Evolutionary conservation across 2,888 invertebrate genomes (phyloP), one percentile per base, ranked within the genome.

Genomic region (Drosophila pseudotalamancana): DNA sequence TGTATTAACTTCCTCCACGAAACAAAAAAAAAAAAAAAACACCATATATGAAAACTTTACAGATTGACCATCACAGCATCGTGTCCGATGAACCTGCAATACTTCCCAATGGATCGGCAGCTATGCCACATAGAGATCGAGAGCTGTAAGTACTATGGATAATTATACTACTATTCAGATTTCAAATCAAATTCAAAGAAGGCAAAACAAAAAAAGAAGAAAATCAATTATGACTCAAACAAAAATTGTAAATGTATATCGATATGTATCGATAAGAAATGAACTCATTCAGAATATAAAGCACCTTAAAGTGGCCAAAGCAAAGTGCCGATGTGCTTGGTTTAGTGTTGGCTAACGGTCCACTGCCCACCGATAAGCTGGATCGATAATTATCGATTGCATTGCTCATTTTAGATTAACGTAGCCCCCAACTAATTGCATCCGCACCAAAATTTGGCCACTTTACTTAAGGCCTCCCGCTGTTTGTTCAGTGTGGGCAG

Each of bases 61-160:
- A 90, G 90, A 88, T 94, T 98, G 92, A 98, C 98, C 77, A 97
- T 98, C 89, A 98, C 98, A 73, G 97, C 97, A 75, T 97, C 97
- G 82, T 98, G 98, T 92, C 97, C 97, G 59, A 98, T 98, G 98
- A 97, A 97, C 92, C 94, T 98, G 48, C 97, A 98, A 91, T 98
- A 97, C 92, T 98, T 98, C 92, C 98, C 98, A 32, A 97, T 98
- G 97, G 98, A 98, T 92, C 95, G 97, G 81, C 98, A 98, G 91
- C 92, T 97, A 77, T 98, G 98, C 92, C 96, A 97, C 91, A 97
- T 98, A 91, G 97, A 97, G 93, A 97, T 98, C 89, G 98, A 98
- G 94, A 98, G 98, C 94, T 98, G 98, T 98, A 96, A 97, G 98
- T 97, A 95, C 45, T 18, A 23, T 34, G 39, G 32, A 27, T 8